phyloP scores from a whole-genome alignment of 2,797 vertebrate species.

The Netta rufina region DNA sequence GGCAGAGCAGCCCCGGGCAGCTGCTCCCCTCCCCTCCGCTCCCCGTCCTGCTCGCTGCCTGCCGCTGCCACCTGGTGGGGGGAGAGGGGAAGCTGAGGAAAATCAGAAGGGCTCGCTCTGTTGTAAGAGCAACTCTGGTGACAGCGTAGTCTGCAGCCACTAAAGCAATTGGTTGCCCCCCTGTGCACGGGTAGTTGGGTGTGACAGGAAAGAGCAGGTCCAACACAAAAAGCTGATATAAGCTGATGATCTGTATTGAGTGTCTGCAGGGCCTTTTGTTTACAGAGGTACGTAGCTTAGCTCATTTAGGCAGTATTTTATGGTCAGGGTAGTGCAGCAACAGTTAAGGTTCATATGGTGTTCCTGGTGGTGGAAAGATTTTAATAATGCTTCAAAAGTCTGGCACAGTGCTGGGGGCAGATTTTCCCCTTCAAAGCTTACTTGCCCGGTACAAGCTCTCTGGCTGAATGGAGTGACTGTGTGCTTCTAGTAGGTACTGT shows the following conservation, averaged over 20 bases:
- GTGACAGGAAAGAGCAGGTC: background rate
- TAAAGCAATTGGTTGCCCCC: background rate
- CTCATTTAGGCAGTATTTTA: background rate
- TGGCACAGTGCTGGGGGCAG: background rate
- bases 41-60: background rate
- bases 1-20: too few species aligned
- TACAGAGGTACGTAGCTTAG: background rate
- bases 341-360: fast-evolving
- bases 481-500: background rate
- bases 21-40: background rate
- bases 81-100: background rate
- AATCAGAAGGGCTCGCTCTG: background rate
- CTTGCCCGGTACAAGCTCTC: background rate
- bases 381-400: background rate
- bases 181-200: fast-evolving
- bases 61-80: conserved; percentile 40
- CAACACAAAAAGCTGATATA: background rate
- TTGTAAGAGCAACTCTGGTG: background rate
- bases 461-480: fast-evolving
- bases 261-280: background rate
- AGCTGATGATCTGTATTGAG: background rate
- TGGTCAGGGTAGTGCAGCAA: background rate
- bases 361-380: background rate
- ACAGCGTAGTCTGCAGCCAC: background rate
- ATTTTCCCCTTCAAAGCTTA: background rate